Conservation (phyloP, 2,113 vertebrate species). For the Hassar affinis region DNA sequence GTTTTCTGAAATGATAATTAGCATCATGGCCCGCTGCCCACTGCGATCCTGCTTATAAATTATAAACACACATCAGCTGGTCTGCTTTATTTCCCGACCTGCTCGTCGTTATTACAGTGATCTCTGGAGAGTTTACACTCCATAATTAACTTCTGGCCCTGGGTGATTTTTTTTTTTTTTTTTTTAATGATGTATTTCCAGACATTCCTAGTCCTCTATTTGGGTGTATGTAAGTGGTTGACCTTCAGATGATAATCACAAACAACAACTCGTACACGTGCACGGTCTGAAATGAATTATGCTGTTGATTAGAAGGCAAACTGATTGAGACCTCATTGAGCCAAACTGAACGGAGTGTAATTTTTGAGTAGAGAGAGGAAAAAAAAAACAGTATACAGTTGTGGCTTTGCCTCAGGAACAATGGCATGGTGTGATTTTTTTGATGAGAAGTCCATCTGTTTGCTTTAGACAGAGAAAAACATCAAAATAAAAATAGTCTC, state of each 20-base stretch:
- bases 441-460: too few species aligned
- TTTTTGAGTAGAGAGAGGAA: too few species aligned
- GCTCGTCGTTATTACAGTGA: slow-evolving; percentile 14
- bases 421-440: too few species aligned
- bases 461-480: too few species aligned
- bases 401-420: too few species aligned
- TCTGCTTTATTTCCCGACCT: slow-evolving; percentile 11
- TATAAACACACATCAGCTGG: slow-evolving; percentile 36
- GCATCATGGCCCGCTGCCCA: slow-evolving; percentile 23
- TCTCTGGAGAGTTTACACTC: slow-evolving; percentile 7
- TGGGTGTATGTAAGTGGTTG: neutral
- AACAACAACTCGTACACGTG: neutral
- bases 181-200: neutral
- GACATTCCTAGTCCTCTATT: neutral
- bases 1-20: slow-evolving; percentile 28
- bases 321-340: neutral
- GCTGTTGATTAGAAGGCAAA: neutral
- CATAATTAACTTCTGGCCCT: slow-evolving; percentile 33
- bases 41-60: slow-evolving; percentile 16
- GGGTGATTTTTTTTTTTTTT: neutral
- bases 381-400: too few species aligned
- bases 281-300: neutral
- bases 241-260: slow-evolving; percentile 8
- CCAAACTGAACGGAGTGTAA: neutral
- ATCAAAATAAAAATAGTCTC: too few species aligned